Evolutionary conservation across 2,888 invertebrate species (phyloP), one percentile per base, ranked within the genome.

Genomic region (Agriopis aurantiaria): DNA sequence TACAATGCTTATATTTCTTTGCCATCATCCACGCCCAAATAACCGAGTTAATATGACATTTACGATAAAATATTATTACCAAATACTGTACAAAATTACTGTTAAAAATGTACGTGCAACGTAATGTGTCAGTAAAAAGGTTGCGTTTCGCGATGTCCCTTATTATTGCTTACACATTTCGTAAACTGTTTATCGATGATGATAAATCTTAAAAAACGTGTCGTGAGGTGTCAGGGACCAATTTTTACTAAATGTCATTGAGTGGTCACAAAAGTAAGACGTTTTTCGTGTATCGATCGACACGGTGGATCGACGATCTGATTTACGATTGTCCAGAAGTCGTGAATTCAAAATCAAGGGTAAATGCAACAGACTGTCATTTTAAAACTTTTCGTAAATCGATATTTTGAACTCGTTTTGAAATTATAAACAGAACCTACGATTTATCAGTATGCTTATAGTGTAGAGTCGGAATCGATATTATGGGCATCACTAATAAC

Each of bases 211-310:
- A 17, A 10, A 46, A 62, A 62, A 33, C 53, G 9, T 10, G 45
- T 53, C 23, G 41, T 23, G 53, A 62, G 40, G 53, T 62, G 62
- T 53, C 62, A 62, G 23, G 45, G 62, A 53, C 53, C 9, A 23
- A 46, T 53, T 62, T 62, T 52, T 1, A 9, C 17, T 43, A 62
- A 62, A 62, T 62, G 62, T 62, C 62, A 62, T 12, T 17, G 33
- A 33, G 46, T 45, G 23, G 52, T 23, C 43, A 11, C 52, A 61
- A 33, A 23, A 14, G 14, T n/a, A 14, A 41, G 14, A 56, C 8
- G 9, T 41, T 41, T 17, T 17, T 57, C 43, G 3, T 17, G 43
- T 43, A 57, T 9, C 56, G 41, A 56, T 56, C 23, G 9, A 10
- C 14, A 8, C 23, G 51, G 14, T 23, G 10, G 17, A 23, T 49